These are phyloP conservation scores for Bovichtus diacanthus DNA, from an alignment of 2,797 vertebrate genomes.

Conservation along the genomic window DNA sequence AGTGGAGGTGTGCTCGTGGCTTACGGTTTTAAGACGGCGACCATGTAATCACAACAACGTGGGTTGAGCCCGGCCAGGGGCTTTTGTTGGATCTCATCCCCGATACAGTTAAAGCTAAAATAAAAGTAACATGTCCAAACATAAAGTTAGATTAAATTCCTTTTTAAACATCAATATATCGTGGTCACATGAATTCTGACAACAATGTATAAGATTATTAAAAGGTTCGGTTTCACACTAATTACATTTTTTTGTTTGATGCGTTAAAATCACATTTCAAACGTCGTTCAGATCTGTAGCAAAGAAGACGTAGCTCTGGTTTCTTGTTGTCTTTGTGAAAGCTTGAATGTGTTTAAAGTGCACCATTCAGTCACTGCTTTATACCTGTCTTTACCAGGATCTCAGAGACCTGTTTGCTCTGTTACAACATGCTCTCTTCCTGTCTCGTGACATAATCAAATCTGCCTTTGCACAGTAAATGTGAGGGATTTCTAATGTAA, in stretches of 20 bases:
- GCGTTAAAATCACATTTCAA: background rate
- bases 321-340: background rate
- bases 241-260: background rate
- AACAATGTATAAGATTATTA: background rate
- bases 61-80: background rate
- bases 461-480: background rate
- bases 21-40: conserved; percentile 22
- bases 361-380: background rate
- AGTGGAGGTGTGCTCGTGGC: background rate
- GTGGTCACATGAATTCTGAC: background rate
- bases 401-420: conserved; percentile 4
- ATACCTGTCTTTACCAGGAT: background rate
- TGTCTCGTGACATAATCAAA: conserved; percentile 4
- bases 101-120: background rate
- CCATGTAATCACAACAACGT: conserved; percentile 1
- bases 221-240: background rate
- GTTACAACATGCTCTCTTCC: background rate
- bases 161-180: background rate
- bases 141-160: background rate
- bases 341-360: background rate
- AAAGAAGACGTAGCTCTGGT: background rate
- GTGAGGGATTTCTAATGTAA: background rate
- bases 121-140: background rate
- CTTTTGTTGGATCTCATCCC: background rate
- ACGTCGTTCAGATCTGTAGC: background rate